Conservation (phyloP, 2,888 invertebrate species). For the Ptychoptera albimana region DNA sequence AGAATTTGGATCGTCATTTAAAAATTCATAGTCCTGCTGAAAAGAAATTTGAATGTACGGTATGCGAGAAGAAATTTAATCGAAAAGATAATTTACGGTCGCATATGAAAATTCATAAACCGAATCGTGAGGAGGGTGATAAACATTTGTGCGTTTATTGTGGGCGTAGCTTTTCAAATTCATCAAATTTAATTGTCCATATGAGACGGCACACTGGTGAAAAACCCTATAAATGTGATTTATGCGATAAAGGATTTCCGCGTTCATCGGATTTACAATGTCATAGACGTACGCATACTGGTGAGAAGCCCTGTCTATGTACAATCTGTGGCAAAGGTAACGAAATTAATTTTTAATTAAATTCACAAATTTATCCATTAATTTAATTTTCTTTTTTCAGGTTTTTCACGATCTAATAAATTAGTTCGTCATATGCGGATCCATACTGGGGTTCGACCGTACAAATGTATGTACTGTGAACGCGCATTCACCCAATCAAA, state of each 20-base stretch:
- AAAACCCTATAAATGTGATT: constrained; percentile 45
- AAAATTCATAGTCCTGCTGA: constrained; percentile 41
- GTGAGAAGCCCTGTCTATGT: constrained; percentile 41
- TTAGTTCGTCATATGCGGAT: constrained; percentile 44
- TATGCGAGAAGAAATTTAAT: constrained; percentile 41
- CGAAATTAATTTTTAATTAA: neutral
- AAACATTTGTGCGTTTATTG: constrained; percentile 40
- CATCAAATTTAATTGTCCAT: constrained; percentile 45
- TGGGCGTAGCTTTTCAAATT: constrained; percentile 41
- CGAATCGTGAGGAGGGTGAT: constrained; percentile 21
- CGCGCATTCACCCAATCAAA: constrained; percentile 51
- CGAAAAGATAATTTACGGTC: constrained; percentile 42
- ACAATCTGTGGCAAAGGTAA: constrained; percentile 13
- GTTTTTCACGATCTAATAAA: constrained; percentile 43
- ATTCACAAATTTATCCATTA: constrained; percentile 1
- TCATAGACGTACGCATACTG: constrained; percentile 43
- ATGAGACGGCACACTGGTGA: constrained; percentile 52
- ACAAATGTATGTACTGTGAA: constrained; percentile 38
- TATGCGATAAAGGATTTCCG: constrained; percentile 45
- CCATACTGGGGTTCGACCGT: constrained; percentile 37
- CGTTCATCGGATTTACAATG: constrained; percentile 45
- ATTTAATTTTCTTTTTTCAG: constrained; percentile 17
- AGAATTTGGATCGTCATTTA: constrained; percentile 45
- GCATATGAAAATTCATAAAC: constrained; percentile 38
- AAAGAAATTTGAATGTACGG: constrained; percentile 37